These are phyloP conservation scores for Heterohyrax brucei DNA, from an alignment of 2,797 vertebrate genomes.

Conservation along the genomic window DNA sequence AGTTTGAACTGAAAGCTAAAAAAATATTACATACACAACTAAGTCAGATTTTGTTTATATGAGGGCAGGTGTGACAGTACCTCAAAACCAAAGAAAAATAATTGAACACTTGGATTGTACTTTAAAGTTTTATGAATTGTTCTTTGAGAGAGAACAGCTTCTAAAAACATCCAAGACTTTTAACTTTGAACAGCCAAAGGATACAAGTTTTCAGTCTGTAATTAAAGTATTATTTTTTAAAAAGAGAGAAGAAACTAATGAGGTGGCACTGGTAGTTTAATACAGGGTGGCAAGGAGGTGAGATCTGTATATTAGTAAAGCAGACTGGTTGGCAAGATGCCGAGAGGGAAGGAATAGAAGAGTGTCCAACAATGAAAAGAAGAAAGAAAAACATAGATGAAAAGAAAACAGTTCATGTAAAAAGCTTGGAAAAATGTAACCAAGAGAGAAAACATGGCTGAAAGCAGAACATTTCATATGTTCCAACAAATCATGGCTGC, in stretches of 20 bases:
- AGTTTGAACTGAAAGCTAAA: constrained; percentile 11
- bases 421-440: constrained; percentile 15
- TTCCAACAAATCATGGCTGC: background rate
- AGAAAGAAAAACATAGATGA: constrained; percentile 6
- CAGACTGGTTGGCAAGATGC: background rate
- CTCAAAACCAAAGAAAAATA: constrained; percentile 50
- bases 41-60: constrained; percentile 55
- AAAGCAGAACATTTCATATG: background rate
- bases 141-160: constrained; percentile 44
- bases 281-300: too few relatives aligned
- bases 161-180: background rate
- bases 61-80: background rate
- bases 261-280: background rate
- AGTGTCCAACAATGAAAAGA: background rate
- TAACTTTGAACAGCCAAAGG: background rate
- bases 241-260: background rate
- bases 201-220: background rate
- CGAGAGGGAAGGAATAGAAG: background rate
- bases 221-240: constrained; percentile 36
- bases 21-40: background rate
- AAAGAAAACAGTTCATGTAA: constrained; percentile 10
- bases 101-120: background rate
- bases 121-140: constrained; percentile 52
- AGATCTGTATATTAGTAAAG: background rate
- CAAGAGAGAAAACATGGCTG: background rate